Conservation (phyloP, 2,888 invertebrate genomes). For the Apamea crenata region DNA sequence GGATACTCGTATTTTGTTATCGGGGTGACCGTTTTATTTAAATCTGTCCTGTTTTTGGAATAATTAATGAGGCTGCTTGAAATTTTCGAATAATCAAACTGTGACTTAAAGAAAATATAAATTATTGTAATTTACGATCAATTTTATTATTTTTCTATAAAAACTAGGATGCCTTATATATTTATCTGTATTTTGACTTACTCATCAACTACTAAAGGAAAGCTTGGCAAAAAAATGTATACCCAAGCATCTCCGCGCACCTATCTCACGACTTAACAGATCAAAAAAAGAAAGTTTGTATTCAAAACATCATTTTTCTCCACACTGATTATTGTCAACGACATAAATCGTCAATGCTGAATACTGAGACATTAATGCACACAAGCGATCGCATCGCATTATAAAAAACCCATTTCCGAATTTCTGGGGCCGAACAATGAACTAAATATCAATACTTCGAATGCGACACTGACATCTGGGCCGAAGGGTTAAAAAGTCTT, state of each 20-base stretch:
- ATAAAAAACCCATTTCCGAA: slow-evolving; percentile 87
- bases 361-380: slow-evolving; percentile 77
- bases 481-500: slow-evolving; percentile 76
- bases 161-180: neutral
- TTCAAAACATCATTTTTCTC: slow-evolving; percentile 70
- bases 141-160: neutral
- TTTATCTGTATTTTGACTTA: neutral
- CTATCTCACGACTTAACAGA: slow-evolving; percentile 57
- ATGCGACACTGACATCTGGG: slow-evolving; percentile 86
- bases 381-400: slow-evolving; percentile 74
- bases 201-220: neutral
- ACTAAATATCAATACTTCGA: slow-evolving; percentile 81
- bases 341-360: slow-evolving; percentile 70
- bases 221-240: neutral
- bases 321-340: slow-evolving; percentile 68
- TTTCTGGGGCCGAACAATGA: slow-evolving; percentile 77
- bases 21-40: slow-evolving; percentile 67
- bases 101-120: neutral
- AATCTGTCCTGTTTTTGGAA: slow-evolving; percentile 65
- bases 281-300: slow-evolving; percentile 66
- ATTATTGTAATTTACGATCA: neutral
- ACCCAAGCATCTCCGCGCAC: slow-evolving; percentile 18
- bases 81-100: slow-evolving; percentile 25
- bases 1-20: slow-evolving; percentile 69
- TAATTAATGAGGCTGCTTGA: slow-evolving; percentile 40